Evolutionary conservation across 2,113 vertebrate species (phyloP).

Genomic region (Saccopteryx leptura): DNA sequence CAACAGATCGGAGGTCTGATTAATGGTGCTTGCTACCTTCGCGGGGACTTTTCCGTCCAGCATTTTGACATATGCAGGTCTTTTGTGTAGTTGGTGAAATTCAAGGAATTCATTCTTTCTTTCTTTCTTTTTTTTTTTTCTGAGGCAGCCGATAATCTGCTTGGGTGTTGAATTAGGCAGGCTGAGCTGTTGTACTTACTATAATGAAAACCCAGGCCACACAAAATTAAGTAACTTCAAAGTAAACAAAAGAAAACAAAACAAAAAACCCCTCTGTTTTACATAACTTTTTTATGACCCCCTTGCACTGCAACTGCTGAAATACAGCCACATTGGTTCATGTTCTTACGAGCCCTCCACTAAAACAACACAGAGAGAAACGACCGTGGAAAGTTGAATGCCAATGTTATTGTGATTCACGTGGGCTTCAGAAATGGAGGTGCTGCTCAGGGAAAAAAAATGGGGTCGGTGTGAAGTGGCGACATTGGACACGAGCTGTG

Average conservation of each 20-base stretch:
- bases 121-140: slow-evolving; percentile 70
- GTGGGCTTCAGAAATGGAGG: slow-evolving; percentile 60
- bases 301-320: slow-evolving; percentile 82
- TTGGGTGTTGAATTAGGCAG: slow-evolving; percentile 81
- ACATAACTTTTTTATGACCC: slow-evolving; percentile 87
- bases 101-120: slow-evolving; percentile 79
- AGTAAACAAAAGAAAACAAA: slow-evolving; percentile 75
- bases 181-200: slow-evolving; percentile 82
- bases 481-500: slow-evolving; percentile 68
- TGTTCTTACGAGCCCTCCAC: slow-evolving; percentile 77
- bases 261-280: slow-evolving; percentile 69
- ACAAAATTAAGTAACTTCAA: slow-evolving; percentile 84
- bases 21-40: slow-evolving; percentile 78
- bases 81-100: slow-evolving; percentile 86
- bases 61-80: slow-evolving; percentile 86
- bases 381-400: slow-evolving; percentile 75
- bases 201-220: slow-evolving; percentile 84
- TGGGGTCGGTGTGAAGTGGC: slow-evolving; percentile 58
- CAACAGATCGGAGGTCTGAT: slow-evolving; percentile 86
- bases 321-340: slow-evolving; percentile 81
- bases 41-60: slow-evolving; percentile 76
- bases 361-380: slow-evolving; percentile 21
- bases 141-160: slow-evolving; percentile 85
- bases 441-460: slow-evolving; percentile 31
- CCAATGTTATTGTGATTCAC: slow-evolving; percentile 59